A percentile compares a stretch with the other conserved stretches of the same genome.
phyloP scores from a whole-genome alignment of 2,888 invertebrate species.

The Scaptomyza flava region DNA sequence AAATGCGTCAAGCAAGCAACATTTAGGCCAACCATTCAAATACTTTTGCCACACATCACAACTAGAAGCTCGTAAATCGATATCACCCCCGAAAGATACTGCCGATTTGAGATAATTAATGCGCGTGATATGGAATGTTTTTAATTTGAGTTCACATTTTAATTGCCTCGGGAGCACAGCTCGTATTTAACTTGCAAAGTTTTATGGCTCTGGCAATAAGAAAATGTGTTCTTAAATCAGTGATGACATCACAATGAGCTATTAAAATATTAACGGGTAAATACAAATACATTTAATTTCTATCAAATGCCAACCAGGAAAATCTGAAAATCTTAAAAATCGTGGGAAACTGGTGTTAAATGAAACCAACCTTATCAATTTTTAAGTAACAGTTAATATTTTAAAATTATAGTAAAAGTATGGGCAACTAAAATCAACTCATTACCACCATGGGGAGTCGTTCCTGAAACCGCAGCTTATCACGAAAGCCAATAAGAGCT shows the following conservation, averaged over 20 bases:
- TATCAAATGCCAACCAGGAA: background rate
- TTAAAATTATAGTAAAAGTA: conserved; percentile 15
- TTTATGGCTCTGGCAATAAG: conserved; percentile 43
- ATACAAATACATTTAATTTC: conserved; percentile 2
- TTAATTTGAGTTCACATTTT: conserved; percentile 46
- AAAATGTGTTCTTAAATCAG: conserved; percentile 11
- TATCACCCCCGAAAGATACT: conserved; percentile 33
- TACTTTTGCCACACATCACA: conserved; percentile 23
- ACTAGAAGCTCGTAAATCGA: conserved; percentile 41
- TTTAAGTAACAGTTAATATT: conserved; percentile 4
- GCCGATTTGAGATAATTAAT: conserved; percentile 33
- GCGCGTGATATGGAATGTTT: conserved; percentile 38
- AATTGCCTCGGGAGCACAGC: conserved; percentile 26
- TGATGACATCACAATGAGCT: conserved; percentile 45
- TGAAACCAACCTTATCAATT: background rate
- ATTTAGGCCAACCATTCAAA: conserved; percentile 33
- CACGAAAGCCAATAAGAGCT: conserved; percentile 50
- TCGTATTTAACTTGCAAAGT: conserved; percentile 58
- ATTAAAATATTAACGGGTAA: conserved; percentile 19
- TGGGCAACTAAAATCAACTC: conserved; percentile 25
- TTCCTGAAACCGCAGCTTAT: conserved; percentile 26
- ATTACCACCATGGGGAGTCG: conserved; percentile 66
- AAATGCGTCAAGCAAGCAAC: conserved; percentile 19
- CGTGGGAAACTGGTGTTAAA: conserved; percentile 44
- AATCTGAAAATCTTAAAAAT: background rate